Evolutionary conservation across 2,888 invertebrate genomes (phyloP).

Genomic region (Pardosa pseudoannulata): DNA sequence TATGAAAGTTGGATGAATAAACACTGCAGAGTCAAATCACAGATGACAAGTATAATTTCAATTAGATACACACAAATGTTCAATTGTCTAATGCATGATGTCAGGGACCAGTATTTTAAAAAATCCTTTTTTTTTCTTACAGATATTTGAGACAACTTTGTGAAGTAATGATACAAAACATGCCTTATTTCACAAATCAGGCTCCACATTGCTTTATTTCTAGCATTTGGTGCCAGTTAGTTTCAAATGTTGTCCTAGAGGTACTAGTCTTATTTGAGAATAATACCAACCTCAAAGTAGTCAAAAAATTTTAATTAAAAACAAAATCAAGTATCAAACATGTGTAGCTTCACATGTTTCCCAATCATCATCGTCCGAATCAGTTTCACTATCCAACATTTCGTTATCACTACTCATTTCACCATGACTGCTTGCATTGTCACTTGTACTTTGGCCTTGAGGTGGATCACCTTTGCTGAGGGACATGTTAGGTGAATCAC

Average conservation of each 20-base stretch:
- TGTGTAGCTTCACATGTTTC: constrained; percentile 65
- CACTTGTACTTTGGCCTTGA: constrained; percentile 58
- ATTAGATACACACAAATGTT: constrained; percentile 41
- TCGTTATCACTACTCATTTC: constrained; percentile 71
- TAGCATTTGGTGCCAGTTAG: background rate
- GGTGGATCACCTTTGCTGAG: constrained; percentile 23
- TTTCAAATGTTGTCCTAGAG: background rate
- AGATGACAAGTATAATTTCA: constrained; percentile 56
- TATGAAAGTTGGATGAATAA: constrained; percentile 47
- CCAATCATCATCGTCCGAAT: constrained; percentile 67
- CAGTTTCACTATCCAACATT: constrained; percentile 64
- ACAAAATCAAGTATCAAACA: constrained; percentile 45
- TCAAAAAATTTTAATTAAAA: constrained; percentile 39
- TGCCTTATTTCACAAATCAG: background rate
- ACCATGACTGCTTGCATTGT: constrained; percentile 66
- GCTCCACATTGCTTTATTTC: background rate
- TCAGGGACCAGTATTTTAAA: constrained; percentile 25
- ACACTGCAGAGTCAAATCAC: constrained; percentile 65
- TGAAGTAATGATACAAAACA: background rate
- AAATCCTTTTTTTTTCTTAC: constrained; percentile 14
- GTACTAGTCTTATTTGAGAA: background rate
- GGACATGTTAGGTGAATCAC: constrained; percentile 57
- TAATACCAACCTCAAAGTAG: background rate
- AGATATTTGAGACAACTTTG: background rate
- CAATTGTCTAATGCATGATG: constrained; percentile 38